A percentile compares a stretch with the other conserved stretches of the same genome.
These are phyloP conservation scores for Heterocephalus glaber DNA, from an alignment of 2,113 vertebrate species.

Conservation along the genomic window DNA sequence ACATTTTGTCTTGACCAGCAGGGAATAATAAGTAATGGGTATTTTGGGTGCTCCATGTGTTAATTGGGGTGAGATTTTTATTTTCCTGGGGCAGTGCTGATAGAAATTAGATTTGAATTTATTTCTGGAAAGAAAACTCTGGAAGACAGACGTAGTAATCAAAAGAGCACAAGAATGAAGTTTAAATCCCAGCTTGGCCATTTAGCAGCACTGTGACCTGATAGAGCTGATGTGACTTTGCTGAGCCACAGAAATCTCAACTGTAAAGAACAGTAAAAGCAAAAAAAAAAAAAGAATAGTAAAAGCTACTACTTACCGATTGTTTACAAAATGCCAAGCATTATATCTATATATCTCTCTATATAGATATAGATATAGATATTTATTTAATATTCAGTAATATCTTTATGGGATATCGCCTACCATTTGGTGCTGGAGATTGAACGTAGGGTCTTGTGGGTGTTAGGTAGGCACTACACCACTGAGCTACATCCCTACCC, in stretches of 20 bases:
- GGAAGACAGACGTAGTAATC: neutral
- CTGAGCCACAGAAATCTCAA: constrained; percentile 8
- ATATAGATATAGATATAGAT: no score
- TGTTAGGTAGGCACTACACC: neutral
- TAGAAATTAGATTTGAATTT: constrained; percentile 37
- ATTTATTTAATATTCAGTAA: constrained; percentile 40
- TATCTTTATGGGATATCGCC: neutral
- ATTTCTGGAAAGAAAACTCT: constrained; percentile 36
- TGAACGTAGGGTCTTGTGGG: neutral
- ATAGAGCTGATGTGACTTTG: neutral
- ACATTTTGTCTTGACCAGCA: constrained; percentile 18
- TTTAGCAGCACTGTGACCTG: constrained; percentile 19
- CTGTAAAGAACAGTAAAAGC: constrained; percentile 28
- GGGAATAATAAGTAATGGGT: constrained; percentile 40
- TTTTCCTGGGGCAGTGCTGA: constrained; percentile 24
- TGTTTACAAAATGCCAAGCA: neutral
- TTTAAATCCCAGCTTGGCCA: constrained; percentile 13
- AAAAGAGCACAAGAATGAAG: constrained; percentile 1
- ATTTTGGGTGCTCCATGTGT: neutral
- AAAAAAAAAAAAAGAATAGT: constrained; percentile 50
- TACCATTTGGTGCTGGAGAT: neutral
- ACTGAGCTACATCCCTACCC: neutral
- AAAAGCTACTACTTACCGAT: constrained; percentile 8
- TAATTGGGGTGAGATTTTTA: constrained; percentile 37
- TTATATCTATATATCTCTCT: neutral